Percentiles rank a stretch among this genome's conserved stretches.
Evolutionary conservation across 23 tunicate species (phyloP).

Genomic region (Clavelina lepadiformis): DNA sequence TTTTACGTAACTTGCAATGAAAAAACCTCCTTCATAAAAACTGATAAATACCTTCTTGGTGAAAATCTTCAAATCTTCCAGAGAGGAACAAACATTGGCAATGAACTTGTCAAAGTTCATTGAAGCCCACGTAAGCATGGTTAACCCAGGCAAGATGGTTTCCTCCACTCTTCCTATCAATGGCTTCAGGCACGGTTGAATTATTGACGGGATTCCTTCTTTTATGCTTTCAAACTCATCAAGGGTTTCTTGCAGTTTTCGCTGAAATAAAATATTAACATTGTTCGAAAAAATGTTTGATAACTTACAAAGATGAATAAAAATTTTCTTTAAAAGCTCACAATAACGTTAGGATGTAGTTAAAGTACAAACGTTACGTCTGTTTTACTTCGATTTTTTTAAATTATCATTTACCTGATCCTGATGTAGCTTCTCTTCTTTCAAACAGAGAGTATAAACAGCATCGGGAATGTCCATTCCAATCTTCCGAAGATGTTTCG

Average conservation of each 20-base stretch:
- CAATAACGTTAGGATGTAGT: not conserved
- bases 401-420: conserved; percentile 38
- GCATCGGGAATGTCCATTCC: conserved; percentile 69
- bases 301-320: not conserved
- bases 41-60: conserved; percentile 64
- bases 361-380: no score
- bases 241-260: conserved; percentile 41
- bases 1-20: no score
- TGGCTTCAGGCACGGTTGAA: conserved; percentile 63
- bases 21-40: no score
- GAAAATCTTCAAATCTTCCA: conserved; percentile 44
- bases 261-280: conserved; percentile 9
- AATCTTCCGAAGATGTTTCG: conserved; percentile 62
- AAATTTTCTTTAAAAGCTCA: not conserved
- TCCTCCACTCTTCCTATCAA: conserved; percentile 62
- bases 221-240: conserved; percentile 53
- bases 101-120: conserved; percentile 72
- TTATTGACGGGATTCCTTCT: conserved; percentile 29
- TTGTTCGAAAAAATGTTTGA: not conserved
- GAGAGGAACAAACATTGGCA: conserved; percentile 17
- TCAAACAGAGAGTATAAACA: conserved; percentile 47
- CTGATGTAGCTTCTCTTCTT: conserved; percentile 45
- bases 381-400: no score
- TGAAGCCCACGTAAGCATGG: conserved; percentile 72
- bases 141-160: conserved; percentile 56